Base-by-base conservation (phyloP, 1,140 invertebrate genomes). In the Magallana gigas region DNA sequence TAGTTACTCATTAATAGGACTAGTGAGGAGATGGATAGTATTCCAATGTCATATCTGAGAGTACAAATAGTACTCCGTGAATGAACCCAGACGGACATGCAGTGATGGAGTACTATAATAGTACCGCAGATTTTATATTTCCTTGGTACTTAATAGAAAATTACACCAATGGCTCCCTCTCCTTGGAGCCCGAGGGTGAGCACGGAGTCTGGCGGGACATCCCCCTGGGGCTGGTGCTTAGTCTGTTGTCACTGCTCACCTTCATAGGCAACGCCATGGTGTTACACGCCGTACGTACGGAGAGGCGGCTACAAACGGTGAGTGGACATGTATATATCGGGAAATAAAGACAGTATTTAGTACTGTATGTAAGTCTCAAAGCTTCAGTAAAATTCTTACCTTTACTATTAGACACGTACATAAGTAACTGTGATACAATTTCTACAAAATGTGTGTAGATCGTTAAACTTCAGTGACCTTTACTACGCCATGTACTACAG, bases 211-310 rank as follows among this genome's bases (percentile, higher is more conserved):
- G 91, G 92, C 85, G 90, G 60, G 91, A 91, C 16, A 92, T 93
- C n/a, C 91, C 92, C 5, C 86, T 94, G 9, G 93, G 93, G 11
- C 87, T 92, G 68, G 85, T 93, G 0, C 90, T 94, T 14, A 88
- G 89, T 16, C 80, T 88, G 7, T 88, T 94, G 14, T 94, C 92
- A 87, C 85, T 94, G 0, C 81, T 94, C 5, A 94, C 93, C 14
- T 90, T 92, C 36, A 87, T 93, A 48, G 93, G 93, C 7, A 94
- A 94, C 82, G 92, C 93, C 9, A 90, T 94, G 91, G 93, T 94
- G 1, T 88, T 94, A 29, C 92, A 94, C 83, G 93, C 93, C n/a
- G 93, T 94, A 0, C 36, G 92, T 9, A 94, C 93, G 8, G 93
- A 94, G 85, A 89, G 91, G 14, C 86, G 92, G 48, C 87, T 94